A percentile compares a stretch with the other conserved stretches of the same genome.
phyloP scores from a whole-genome alignment of 2,797 vertebrate species.

The Hemibagrus guttatus region DNA sequence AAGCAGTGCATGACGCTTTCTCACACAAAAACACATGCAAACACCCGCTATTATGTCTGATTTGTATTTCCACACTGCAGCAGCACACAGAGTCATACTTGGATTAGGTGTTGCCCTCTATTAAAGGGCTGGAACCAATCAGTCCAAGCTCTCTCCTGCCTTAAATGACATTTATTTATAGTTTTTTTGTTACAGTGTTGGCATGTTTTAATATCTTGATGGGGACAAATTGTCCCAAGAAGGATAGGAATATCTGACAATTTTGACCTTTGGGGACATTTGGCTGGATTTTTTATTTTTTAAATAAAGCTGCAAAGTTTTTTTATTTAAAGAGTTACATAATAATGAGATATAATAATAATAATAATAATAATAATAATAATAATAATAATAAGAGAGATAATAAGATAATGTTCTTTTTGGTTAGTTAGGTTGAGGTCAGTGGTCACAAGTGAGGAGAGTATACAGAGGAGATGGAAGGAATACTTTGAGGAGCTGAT shows the following conservation, averaged over 20 bases:
- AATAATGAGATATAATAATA: too few relatives aligned
- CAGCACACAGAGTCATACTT: constrained; percentile 4
- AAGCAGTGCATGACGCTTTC: constrained; percentile 59
- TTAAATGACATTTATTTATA: too few relatives aligned
- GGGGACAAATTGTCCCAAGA: not conserved
- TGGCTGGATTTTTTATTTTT: not conserved
- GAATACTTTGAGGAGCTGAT: too few relatives aligned
- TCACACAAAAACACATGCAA: constrained; percentile 17
- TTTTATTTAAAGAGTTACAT: not conserved
- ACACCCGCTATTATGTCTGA: not conserved
- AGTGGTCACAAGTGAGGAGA: too few relatives aligned
- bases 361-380: too few relatives aligned
- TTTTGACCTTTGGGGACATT: not conserved
- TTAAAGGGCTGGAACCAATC: not conserved
- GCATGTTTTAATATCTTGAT: not conserved
- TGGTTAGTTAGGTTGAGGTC: too few relatives aligned
- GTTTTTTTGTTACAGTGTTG: not conserved
- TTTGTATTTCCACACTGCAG: constrained; percentile 23
- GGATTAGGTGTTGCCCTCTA: not conserved
- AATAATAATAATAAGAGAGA: too few relatives aligned
- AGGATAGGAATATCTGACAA: not conserved
- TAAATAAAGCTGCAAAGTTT: not conserved
- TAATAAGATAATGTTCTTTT: too few relatives aligned
- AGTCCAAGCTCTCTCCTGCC: not conserved
- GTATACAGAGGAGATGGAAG: too few relatives aligned